Percentiles rank a stretch among this genome's conserved stretches.
Conservation (phyloP, 2,888 invertebrate genomes). For the Mimachlamys varia region DNA sequence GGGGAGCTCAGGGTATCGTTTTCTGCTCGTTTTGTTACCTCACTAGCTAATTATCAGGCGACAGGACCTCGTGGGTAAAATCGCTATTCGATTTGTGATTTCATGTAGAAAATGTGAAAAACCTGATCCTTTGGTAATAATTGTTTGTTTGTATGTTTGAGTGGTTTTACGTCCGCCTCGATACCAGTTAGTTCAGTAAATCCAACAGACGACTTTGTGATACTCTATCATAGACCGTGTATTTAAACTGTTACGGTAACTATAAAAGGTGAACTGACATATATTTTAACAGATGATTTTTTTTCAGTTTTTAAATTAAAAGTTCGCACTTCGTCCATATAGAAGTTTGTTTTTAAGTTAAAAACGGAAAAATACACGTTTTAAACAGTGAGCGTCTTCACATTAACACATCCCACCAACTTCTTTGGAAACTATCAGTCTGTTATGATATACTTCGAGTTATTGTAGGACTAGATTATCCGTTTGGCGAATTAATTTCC, state of each 20-base stretch:
- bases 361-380: no score
- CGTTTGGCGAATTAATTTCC: neutral
- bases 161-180: no score
- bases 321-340: no score
- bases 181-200: no score
- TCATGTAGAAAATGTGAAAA: slow-evolving; percentile 33
- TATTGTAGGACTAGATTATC: neutral
- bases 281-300: neutral
- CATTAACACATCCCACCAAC: no score
- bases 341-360: no score
- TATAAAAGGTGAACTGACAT: neutral
- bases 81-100: slow-evolving; percentile 1
- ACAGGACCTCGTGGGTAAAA: neutral
- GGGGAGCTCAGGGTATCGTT: neutral
- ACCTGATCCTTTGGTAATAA: neutral
- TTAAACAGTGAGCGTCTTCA: no score
- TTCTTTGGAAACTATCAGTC: no score
- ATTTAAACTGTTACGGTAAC: neutral
- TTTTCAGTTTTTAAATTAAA: neutral
- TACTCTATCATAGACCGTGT: neutral
- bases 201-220: no score
- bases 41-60: slow-evolving; percentile 4
- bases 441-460: neutral
- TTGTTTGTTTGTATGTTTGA: no score
- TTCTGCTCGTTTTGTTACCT: neutral